phyloP scores from a whole-genome alignment of 2,113 vertebrate genomes.

The Thunnus maccoyii region DNA sequence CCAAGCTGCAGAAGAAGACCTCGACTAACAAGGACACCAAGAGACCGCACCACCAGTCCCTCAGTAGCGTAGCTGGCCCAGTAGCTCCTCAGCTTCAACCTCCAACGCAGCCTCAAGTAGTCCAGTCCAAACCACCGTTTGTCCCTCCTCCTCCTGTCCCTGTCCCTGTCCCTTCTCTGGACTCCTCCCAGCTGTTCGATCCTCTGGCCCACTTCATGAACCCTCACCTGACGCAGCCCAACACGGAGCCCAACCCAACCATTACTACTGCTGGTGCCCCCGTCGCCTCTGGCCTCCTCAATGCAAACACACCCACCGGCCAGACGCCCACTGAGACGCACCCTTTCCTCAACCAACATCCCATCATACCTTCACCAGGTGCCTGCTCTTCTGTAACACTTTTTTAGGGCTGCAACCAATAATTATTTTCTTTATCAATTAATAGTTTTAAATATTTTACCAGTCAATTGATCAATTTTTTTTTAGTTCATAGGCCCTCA shows the following conservation, averaged over 20 bases:
- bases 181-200: slow-evolving; percentile 89
- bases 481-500: too few species aligned
- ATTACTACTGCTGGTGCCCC: slow-evolving; percentile 55
- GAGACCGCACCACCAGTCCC: slow-evolving; percentile 73
- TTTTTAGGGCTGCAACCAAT: background rate
- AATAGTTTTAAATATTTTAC: too few species aligned
- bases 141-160: slow-evolving; percentile 73
- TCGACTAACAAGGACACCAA: slow-evolving; percentile 88
- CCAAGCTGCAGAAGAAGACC: slow-evolving; percentile 89
- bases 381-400: background rate
- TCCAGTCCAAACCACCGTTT: slow-evolving; percentile 77
- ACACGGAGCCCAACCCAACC: slow-evolving; percentile 61
- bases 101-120: slow-evolving; percentile 73
- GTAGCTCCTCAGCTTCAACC: slow-evolving; percentile 55
- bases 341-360: slow-evolving; percentile 84
- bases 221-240: slow-evolving; percentile 84
- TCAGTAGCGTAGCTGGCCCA: slow-evolving; percentile 17
- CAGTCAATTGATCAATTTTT: too few species aligned
- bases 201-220: slow-evolving; percentile 88
- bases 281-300: slow-evolving; percentile 46
- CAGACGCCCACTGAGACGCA: slow-evolving; percentile 86
- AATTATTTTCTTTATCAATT: too few species aligned
- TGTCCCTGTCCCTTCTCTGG: slow-evolving; percentile 83
- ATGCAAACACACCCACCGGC: slow-evolving; percentile 77
- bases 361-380: slow-evolving; percentile 76